Base-by-base conservation (phyloP, 2,797 vertebrate genomes). In the Alectoris magna region DNA sequence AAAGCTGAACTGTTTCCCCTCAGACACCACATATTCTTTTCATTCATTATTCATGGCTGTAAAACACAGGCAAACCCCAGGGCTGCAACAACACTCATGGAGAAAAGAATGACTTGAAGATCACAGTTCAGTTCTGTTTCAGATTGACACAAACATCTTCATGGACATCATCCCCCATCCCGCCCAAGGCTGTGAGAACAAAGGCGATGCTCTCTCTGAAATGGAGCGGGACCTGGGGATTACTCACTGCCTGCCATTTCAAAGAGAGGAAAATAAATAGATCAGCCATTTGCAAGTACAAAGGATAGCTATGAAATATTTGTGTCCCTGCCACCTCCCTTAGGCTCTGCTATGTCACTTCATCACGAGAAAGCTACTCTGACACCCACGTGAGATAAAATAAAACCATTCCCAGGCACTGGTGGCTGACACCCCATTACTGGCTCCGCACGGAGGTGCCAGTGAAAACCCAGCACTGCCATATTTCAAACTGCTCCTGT, bases 371-470 rank as follows among this genome's bases (percentile, higher is more conserved):
- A 89, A 90, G 38, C 67, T 82, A 74, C 49, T 64, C 76, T 29
- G n/a, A 91, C 86, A 88, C 87, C 91, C 76, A 89, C 11, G 0
- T 85, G 56, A 92, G 73, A 84, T 93, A 91, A 92, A 94, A 93
- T 95, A 95, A 91, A 93, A 91, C 67, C 48, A 39, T 79, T 89
- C 27, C 63, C 49, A 34, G 91, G 86, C 74, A 46, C 58, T 55
- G 38, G 85, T 82, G 90, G 71, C 90, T 94, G 83, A 84, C 90
- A 91, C 60, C 26, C 12, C 64, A 55, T 34, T 82, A 39, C 0
- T 0, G 73, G 46, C 39, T 85, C 78, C 62, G 62, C 59, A 48
- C 0, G 2, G 66, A 80, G 73, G 29, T 92, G 90, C 87, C 88
- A 89, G 68, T 46, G 83, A 91, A 90, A 89, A 87, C 69, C 55